A percentile compares a stretch with the other conserved stretches of the same genome.
phyloP scores from a whole-genome alignment of 2,797 vertebrate genomes.

The Artibeus jamaicensis region DNA sequence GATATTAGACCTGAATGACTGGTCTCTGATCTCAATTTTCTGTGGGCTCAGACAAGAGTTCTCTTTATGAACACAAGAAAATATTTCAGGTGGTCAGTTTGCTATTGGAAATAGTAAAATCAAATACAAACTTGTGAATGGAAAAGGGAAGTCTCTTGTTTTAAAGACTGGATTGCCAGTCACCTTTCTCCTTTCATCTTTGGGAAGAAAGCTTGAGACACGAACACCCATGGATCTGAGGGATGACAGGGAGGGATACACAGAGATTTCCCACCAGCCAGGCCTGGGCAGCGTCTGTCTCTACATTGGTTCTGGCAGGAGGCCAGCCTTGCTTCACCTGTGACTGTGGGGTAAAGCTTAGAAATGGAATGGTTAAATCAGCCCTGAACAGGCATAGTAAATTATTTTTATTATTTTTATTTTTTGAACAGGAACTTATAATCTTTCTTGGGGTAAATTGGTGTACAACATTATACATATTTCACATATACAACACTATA shows the following conservation, averaged over 20 bases:
- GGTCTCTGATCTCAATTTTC: background rate
- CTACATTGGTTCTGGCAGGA: background rate
- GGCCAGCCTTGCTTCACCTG: background rate
- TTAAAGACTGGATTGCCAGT: background rate
- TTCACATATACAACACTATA: background rate
- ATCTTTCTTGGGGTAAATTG: background rate
- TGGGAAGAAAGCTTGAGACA: background rate
- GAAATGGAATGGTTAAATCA: background rate
- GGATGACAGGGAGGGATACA: background rate
- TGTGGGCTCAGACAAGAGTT: background rate
- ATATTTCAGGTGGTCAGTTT: background rate
- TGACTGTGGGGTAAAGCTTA: background rate
- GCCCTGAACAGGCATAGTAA: background rate
- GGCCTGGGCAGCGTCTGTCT: background rate
- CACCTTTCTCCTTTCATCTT: background rate
- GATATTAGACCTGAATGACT: background rate
- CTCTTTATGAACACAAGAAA: conserved; percentile 9
- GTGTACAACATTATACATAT: background rate
- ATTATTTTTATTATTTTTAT: background rate
- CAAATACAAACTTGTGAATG: background rate
- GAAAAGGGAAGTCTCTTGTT: background rate
- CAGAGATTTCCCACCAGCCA: background rate
- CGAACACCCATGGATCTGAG: background rate
- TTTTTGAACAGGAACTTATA: background rate
- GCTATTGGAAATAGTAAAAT: background rate